Conservation (phyloP, 2,888 invertebrate species). For the Drymonia ruficornis region DNA sequence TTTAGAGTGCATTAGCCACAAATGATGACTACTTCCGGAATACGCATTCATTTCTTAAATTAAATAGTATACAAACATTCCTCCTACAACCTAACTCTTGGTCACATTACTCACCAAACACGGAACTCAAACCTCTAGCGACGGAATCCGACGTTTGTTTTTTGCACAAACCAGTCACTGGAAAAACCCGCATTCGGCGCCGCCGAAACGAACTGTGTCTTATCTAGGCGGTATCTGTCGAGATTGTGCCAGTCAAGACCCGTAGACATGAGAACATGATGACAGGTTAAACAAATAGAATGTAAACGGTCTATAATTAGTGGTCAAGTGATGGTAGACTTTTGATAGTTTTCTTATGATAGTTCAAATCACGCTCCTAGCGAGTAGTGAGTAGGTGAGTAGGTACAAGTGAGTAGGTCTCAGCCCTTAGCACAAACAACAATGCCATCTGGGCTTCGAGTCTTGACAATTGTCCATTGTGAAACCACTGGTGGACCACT, state of each 20-base stretch:
- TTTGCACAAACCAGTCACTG: slow-evolving; percentile 57
- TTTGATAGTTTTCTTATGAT: too few species aligned
- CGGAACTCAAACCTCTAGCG: slow-evolving; percentile 50
- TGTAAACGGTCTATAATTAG: not conserved
- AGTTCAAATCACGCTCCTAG: too few species aligned
- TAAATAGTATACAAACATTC: not conserved
- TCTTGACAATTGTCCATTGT: too few species aligned
- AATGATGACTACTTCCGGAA: too few species aligned
- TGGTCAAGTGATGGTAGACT: not conserved
- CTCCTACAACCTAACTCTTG: not conserved
- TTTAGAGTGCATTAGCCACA: too few species aligned
- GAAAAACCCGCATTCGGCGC: slow-evolving; percentile 52
- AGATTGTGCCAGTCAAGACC: not conserved
- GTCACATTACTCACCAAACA: slow-evolving; percentile 22
- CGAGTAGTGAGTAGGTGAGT: too few species aligned
- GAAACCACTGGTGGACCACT: too few species aligned
- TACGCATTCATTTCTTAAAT: too few species aligned
- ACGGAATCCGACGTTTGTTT: slow-evolving; percentile 57
- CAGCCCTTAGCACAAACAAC: too few species aligned
- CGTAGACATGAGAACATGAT: not conserved
- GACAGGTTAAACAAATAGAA: not conserved
- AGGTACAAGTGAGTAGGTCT: too few species aligned
- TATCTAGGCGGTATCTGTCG: not conserved
- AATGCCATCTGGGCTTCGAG: too few species aligned
- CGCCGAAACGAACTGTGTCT: not conserved